These are phyloP conservation scores for Lophura nycthemera DNA, from an alignment of 2,113 vertebrate genomes.

Conservation along the genomic window DNA sequence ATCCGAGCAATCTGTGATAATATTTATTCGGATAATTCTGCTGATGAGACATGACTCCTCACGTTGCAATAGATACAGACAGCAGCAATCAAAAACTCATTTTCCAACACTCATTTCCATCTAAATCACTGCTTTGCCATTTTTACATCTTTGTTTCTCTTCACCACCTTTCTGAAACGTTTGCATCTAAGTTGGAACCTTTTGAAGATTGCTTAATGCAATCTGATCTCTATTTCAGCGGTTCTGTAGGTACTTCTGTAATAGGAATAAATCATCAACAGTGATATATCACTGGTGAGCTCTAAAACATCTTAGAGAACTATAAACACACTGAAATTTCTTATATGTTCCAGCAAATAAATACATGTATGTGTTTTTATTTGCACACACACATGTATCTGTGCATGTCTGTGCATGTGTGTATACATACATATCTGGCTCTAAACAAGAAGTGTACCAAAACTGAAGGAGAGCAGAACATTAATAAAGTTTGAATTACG, in stretches of 20 bases:
- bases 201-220: neutral
- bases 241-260: neutral
- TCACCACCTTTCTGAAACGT: neutral
- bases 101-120: neutral
- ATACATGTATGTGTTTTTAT: accelerated
- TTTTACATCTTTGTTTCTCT: neutral
- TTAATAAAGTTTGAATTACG: neutral
- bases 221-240: neutral
- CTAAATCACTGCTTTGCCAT: neutral
- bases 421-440: neutral
- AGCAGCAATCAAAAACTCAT: neutral
- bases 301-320: neutral
- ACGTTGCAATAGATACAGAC: neutral
- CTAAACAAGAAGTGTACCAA: neutral
- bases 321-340: neutral
- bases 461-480: neutral
- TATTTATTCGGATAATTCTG: neutral
- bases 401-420: accelerated
- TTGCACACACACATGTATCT: neutral
- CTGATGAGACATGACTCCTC: neutral
- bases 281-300: neutral
- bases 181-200: neutral
- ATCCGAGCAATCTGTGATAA: neutral
- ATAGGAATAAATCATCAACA: neutral
- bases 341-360: neutral